Evolutionary conservation across 1,140 invertebrate genomes (phyloP).

Genomic region (Aphelenchoides besseyi): DNA sequence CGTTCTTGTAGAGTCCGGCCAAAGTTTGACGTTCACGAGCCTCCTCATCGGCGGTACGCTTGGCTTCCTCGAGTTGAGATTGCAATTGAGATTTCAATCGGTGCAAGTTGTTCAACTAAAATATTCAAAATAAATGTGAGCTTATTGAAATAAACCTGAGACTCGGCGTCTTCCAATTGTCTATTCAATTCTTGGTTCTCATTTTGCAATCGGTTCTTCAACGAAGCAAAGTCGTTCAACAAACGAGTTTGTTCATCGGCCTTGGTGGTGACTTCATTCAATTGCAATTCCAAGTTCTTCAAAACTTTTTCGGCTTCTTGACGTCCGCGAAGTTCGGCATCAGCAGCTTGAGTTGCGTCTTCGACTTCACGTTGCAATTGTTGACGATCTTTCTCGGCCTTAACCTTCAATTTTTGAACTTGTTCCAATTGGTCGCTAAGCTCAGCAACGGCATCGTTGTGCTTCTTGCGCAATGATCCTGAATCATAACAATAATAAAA

Average conservation of each 20-base stretch:
- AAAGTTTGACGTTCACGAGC: conserved; percentile 63
- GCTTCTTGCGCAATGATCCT: conserved; percentile 93
- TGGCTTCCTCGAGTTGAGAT: conserved; percentile 92
- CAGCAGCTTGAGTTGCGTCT: conserved; percentile 50
- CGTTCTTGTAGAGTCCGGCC: conserved; percentile 70
- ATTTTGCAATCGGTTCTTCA: conserved; percentile 92
- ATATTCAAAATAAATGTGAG: conserved; percentile 58
- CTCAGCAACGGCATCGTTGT: conserved; percentile 95
- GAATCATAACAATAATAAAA: too few relatives aligned
- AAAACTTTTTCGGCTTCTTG: conserved; percentile 57
- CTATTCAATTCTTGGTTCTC: conserved; percentile 91
- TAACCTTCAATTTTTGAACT: conserved; percentile 97
- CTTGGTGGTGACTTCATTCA: conserved; percentile 87
- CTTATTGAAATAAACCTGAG: conserved; percentile 42
- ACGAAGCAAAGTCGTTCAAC: conserved; percentile 87
- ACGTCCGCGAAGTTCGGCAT: conserved; percentile 47
- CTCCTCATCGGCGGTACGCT: conserved; percentile 93
- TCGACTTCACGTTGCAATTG: conserved; percentile 61
- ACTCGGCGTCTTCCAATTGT: conserved; percentile 90
- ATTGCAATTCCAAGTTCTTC: conserved; percentile 59
- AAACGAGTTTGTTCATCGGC: conserved; percentile 91
- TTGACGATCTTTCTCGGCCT: conserved; percentile 69
- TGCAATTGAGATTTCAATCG: conserved; percentile 93
- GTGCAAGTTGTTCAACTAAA: conserved; percentile 86
- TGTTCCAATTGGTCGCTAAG: conserved; percentile 99